Percentiles rank a stretch among this genome's conserved stretches.
These are phyloP conservation scores for Cavia aperea DNA, from an alignment of 2,113 vertebrate species.

Conservation along the genomic window DNA sequence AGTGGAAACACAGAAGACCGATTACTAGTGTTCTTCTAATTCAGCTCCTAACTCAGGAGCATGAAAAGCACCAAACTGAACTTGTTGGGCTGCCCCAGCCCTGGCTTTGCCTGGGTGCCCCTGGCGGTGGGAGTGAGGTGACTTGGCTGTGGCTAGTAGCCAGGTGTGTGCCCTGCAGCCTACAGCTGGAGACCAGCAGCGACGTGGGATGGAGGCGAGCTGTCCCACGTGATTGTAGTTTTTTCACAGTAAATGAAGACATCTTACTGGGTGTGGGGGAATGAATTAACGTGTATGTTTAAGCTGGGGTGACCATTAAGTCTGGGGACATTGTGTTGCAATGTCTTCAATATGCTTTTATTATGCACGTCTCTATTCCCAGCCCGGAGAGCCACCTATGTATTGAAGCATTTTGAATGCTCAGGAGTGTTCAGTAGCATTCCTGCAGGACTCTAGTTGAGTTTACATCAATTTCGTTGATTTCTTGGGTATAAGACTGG, in stretches of 20 bases:
- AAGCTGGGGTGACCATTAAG: neutral
- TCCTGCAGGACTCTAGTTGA: neutral
- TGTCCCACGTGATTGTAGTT: neutral
- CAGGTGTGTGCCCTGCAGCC: neutral
- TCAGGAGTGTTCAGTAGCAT: neutral
- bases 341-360: neutral
- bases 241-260: neutral
- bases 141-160: neutral
- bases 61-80: neutral
- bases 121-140: neutral
- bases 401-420: neutral
- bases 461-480: neutral
- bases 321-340: neutral
- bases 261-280: neutral
- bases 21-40: neutral
- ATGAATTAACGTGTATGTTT: neutral
- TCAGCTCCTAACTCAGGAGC: neutral
- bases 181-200: neutral
- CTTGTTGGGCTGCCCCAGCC: too few relatives aligned
- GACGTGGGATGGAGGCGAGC: neutral
- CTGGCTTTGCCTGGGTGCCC: neutral
- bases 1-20: fast-evolving
- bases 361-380: neutral
- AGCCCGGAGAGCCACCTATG: neutral
- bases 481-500: neutral